Percentiles rank a stretch among this genome's conserved stretches.
phyloP scores from a whole-genome alignment of 2,113 vertebrate species.

The Saccopteryx bilineata region DNA sequence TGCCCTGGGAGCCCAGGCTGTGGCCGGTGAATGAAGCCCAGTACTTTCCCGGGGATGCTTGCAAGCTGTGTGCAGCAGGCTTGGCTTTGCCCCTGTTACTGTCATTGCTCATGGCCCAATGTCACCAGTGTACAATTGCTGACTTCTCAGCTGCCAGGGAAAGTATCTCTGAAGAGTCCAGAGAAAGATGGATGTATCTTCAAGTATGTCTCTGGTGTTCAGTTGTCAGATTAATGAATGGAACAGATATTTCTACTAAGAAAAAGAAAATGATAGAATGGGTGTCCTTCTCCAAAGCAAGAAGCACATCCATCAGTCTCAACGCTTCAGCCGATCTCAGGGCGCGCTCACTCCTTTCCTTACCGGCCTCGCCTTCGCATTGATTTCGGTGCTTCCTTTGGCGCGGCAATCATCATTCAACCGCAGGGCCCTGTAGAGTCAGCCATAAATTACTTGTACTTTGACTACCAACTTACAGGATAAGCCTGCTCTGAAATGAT shows the following conservation, averaged over 20 bases:
- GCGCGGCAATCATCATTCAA: not conserved
- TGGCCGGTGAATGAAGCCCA: not conserved
- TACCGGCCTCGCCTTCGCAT: not conserved
- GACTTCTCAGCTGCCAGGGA: not conserved
- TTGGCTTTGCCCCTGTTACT: not conserved
- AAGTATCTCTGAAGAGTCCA: not conserved
- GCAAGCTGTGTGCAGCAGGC: too few species aligned
- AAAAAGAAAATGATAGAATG: not conserved
- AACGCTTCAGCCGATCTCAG: not conserved
- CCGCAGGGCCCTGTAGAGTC: not conserved
- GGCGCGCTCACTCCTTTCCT: not conserved
- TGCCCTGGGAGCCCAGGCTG: not conserved
- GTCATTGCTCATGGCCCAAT: not conserved
- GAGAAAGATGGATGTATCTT: not conserved
- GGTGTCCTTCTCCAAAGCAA: not conserved
- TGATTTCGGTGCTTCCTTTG: not conserved
- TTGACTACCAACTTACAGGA: not conserved
- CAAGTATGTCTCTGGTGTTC: not conserved
- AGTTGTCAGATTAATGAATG: constrained; percentile 45
- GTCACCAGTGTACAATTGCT: not conserved
- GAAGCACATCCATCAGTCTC: not conserved
- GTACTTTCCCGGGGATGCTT: not conserved
- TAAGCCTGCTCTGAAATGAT: not conserved
- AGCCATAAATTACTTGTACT: not conserved
- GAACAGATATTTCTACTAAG: constrained; percentile 35